These are phyloP conservation scores for Mesembrinibis cayennensis DNA, from an alignment of 2,113 vertebrate genomes.

Conservation along the genomic window DNA sequence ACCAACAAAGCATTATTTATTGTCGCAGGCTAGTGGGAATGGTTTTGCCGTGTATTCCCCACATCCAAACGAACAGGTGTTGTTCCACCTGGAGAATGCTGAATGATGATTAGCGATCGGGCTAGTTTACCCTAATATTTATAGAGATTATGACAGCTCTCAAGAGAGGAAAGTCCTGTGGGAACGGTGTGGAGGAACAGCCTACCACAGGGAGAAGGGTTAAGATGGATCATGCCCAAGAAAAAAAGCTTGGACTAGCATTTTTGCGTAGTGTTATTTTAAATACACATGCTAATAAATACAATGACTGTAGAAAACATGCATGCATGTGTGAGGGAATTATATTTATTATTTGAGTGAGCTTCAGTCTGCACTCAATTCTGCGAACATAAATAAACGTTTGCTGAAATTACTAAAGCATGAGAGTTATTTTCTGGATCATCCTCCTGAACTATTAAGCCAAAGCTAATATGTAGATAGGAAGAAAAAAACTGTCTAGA, in stretches of 20 bases:
- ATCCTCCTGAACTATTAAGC: background rate
- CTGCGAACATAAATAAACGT: background rate
- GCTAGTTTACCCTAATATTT: background rate
- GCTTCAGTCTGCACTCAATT: background rate
- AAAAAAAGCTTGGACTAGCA: background rate
- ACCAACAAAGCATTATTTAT: background rate
- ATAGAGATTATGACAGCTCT: background rate
- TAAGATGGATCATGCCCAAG: background rate
- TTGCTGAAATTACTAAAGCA: slow-evolving; percentile 1
- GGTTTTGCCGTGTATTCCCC: background rate
- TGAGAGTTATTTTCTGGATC: slow-evolving; percentile 16
- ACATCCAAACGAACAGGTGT: background rate
- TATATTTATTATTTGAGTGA: background rate
- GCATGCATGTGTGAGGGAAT: background rate
- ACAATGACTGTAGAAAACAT: background rate
- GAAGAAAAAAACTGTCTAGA: background rate
- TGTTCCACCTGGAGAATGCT: background rate
- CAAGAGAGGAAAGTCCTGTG: background rate
- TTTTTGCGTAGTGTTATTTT: background rate
- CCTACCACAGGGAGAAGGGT: accelerated
- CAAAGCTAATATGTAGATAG: background rate
- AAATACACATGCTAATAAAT: background rate
- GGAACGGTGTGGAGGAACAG: background rate
- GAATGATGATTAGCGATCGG: background rate
- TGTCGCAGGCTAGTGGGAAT: background rate